These are phyloP conservation scores for Hylaea fasciaria DNA, from an alignment of 2,888 invertebrate genomes.

Conservation along the genomic window DNA sequence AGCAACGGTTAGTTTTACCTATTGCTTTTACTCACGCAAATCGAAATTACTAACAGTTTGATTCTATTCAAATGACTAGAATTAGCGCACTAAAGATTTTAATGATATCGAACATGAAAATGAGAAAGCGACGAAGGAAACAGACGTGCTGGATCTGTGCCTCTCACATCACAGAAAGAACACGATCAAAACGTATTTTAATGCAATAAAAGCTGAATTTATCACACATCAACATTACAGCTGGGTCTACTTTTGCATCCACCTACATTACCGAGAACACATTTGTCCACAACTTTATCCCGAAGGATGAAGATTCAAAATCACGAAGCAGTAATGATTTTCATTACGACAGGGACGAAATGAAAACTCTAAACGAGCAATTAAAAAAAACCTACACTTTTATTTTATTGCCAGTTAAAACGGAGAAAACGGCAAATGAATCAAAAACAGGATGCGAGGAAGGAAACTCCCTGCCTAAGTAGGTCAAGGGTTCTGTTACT, in stretches of 20 bases:
- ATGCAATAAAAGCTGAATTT: conserved; percentile 16
- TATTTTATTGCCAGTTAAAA: conserved; percentile 40
- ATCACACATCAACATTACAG: conserved; percentile 24
- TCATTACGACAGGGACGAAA: conserved; percentile 17
- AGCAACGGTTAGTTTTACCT: background rate
- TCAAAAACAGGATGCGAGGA: conserved; percentile 27
- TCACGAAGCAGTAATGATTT: background rate
- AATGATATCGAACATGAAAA: background rate
- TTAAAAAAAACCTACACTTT: conserved; percentile 39
- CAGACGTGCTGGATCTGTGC: background rate
- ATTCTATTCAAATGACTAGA: background rate
- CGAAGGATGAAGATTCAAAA: conserved; percentile 18
- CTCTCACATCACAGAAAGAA: background rate
- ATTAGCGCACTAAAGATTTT: background rate
- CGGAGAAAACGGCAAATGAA: conserved; percentile 28
- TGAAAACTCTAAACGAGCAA: conserved; percentile 35
- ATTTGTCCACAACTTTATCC: background rate
- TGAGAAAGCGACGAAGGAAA: conserved; percentile 2
- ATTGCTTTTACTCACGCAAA: conserved; percentile 12
- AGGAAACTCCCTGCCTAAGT: conserved; percentile 13
- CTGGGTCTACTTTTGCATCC: conserved; percentile 5
- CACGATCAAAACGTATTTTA: conserved; percentile 10
- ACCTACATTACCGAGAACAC: background rate
- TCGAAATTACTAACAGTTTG: background rate
- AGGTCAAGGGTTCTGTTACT: conserved; percentile 21